Evolutionary conservation across 2,113 vertebrate species (phyloP).

Genomic region (Cygnus buccinator): DNA sequence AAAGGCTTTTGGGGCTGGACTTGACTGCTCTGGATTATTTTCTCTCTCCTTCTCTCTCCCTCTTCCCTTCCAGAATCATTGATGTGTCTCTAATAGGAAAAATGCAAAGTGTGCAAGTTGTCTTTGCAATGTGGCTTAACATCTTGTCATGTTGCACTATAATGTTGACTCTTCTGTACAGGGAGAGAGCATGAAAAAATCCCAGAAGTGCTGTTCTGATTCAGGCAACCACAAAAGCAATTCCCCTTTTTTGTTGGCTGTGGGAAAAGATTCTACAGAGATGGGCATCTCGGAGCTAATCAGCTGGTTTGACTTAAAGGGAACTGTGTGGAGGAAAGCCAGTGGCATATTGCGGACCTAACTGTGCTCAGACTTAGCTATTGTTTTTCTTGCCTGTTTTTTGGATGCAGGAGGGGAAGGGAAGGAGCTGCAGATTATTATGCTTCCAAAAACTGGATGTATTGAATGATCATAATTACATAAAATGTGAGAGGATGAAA

Average conservation of each 20-base stretch:
- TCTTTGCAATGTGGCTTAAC: not conserved
- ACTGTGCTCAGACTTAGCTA: not conserved
- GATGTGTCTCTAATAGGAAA: conserved; percentile 40
- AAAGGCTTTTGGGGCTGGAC: not conserved
- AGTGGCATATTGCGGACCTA: not conserved
- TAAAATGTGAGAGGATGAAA: not conserved
- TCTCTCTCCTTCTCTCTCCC: not conserved
- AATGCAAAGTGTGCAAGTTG: conserved; percentile 30
- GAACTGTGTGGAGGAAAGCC: not conserved
- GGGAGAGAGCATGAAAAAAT: conserved; percentile 3
- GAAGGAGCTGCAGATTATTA: not conserved
- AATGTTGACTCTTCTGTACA: conserved; percentile 14
- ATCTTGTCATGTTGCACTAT: conserved; percentile 25
- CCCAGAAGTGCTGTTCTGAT: conserved; percentile 19
- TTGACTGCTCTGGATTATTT: not conserved
- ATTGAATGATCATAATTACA: not conserved
- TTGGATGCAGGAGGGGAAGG: not conserved
- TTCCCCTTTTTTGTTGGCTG: not conserved
- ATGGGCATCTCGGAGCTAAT: not conserved
- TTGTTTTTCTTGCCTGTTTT: not conserved
- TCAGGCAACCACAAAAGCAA: conserved; percentile 9
- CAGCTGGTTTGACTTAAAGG: conserved; percentile 28
- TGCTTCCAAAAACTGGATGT: not conserved
- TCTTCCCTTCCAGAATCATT: not conserved
- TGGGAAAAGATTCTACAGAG: not conserved